Evolutionary conservation across 2,797 vertebrate species (phyloP), one percentile per base, ranked within the genome.

Genomic region (Numenius phaeopus): DNA sequence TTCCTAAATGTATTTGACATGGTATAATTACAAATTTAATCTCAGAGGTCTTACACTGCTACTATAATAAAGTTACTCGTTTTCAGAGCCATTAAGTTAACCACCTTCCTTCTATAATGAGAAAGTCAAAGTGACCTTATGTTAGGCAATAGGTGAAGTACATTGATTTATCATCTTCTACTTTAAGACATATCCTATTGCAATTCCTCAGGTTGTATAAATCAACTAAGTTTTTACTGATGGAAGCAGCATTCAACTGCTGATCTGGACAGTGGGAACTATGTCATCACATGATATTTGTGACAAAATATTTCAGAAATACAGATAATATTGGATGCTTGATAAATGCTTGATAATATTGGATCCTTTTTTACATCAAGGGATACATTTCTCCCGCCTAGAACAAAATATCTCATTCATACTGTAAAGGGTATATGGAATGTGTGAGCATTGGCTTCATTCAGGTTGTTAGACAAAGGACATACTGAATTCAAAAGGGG

Each of bases 71-170:
- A 95, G 30, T 82, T 89, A 76, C 67, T 95, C 2, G 71, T 89
- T 90, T 97, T 96, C 86, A 92, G 81, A 97, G 10, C 59, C 71
- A 76, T 95, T 87, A 94, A 89, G 67, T 84, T 91, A 96, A 92
- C 64, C 77, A 84, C 10, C 20, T 67, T 84, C 40, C 47, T 70
- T 14, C 21, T 89, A 34, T 71, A 93, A 87, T 90, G 59, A 94
- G 72, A 91, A 91, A 90, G 32, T 84, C 92, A 94, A 89, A 94
- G 64, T 96, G 93, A 96, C 85, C 92, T 93, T 85, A 50, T 57
- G 47, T 67, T 32, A 95, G 58, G 57, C n/a, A 73, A 50, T 21
- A 87, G n/a, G 50, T 78, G 44, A 92, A 94, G 26, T 69, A 54
- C 7, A 39, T 69, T 52, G 52, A 78, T 75, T 89, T 82, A 80